Evolutionary conservation across 2,113 vertebrate species (phyloP).

Genomic region (Lagopus muta): DNA sequence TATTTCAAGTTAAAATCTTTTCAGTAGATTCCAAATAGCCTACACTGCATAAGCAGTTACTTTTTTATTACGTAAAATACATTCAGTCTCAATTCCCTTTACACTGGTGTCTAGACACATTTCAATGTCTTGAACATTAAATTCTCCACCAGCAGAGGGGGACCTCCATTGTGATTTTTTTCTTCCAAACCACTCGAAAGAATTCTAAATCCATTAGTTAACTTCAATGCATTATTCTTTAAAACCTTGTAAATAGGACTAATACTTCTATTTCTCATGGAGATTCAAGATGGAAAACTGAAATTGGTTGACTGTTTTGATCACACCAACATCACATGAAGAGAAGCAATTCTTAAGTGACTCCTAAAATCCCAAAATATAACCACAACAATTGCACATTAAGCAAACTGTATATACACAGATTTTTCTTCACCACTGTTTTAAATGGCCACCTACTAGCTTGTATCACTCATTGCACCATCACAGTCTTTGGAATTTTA

Average conservation of each 20-base stretch:
- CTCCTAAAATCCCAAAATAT: background rate
- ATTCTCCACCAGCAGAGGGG: slow-evolving; percentile 15
- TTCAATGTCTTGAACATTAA: background rate
- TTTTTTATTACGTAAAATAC: background rate
- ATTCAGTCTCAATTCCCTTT: background rate
- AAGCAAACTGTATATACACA: background rate
- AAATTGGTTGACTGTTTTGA: background rate
- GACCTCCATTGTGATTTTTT: slow-evolving; percentile 12
- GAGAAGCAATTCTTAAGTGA: background rate
- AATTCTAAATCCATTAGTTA: slow-evolving; percentile 29
- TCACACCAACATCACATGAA: background rate
- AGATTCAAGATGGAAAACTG: background rate
- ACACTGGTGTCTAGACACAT: background rate
- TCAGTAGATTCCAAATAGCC: background rate
- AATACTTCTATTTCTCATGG: background rate
- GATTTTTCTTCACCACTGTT: background rate
- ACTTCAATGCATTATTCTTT: background rate
- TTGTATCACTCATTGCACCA: background rate
- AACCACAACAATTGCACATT: background rate
- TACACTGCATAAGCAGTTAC: background rate
- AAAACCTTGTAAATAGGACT: background rate
- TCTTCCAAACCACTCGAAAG: slow-evolving; percentile 25
- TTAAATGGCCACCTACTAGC: background rate
- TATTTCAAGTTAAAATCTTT: background rate
- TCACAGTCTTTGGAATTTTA: background rate